Base-by-base conservation (phyloP, 2,797 vertebrate species). In the Apogon talboti region DNA sequence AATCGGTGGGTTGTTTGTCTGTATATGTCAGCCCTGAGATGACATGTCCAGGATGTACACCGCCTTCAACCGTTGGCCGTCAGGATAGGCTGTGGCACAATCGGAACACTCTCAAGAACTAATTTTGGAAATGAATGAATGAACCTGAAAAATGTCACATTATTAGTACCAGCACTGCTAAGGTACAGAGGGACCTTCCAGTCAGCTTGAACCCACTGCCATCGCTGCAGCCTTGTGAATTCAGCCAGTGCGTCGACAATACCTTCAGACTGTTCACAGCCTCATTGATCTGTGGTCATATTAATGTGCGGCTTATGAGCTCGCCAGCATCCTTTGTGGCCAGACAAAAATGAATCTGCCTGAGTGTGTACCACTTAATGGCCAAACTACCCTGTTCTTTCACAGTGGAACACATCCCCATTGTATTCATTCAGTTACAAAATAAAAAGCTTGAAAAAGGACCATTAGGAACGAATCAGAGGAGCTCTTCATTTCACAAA, bases 241-340 rank as follows among this genome's bases (percentile, higher is more conserved):
- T 62, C 76, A 75, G 66, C 70, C 86, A 46, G 52, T 79, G 49
- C 79, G 82, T 87, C 87, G 89, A 68, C 84, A 84, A 82, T 77
- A 83, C 81, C 84, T 87, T 57, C 79, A 82, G 74, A 75, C 82
- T 44, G 76, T 83, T 90, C 76, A 58, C 85, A 88, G 81, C 75
- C 44, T 35, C 85, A 93, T 94, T 91, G 92, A 94, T 92, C 87
- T 91, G 92, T 79, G 92, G 92, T 87, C 57, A 66, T 87, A 88
- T 87, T 83, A 89, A 82, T 86, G 89, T 90, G 91, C 44, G 67
- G 87, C 81, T 87, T 83, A 86, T 87, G 74, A 84, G 80, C 83
- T 81, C 44, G 19, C 59, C 52, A 46, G 78, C 71, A 79, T 90
- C 80, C 78, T 90, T 89, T 91, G 89, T 87, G 87, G 90, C 60